Conservation (phyloP, 2,113 vertebrate species). For the Columbina picui region DNA sequence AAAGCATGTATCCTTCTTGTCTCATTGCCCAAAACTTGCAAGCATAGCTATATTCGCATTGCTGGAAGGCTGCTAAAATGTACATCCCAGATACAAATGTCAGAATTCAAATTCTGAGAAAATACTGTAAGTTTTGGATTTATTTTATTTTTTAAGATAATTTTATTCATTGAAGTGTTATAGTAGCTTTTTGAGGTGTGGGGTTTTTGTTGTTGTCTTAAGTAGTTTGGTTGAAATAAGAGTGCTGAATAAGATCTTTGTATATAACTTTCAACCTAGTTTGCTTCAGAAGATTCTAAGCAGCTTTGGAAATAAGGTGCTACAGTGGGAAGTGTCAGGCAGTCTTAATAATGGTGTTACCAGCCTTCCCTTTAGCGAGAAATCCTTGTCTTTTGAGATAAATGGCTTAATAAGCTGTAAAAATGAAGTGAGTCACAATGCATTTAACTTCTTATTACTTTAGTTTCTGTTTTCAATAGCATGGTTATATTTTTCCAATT, state of each 20-base stretch:
- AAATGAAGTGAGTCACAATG: background rate
- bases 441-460: background rate
- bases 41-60: background rate
- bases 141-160: background rate
- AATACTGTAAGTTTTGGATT: background rate
- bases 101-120: background rate
- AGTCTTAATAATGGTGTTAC: background rate
- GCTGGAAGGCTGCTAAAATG: background rate
- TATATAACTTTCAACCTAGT: background rate
- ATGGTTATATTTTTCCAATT: conserved; percentile 13
- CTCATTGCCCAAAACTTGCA: background rate
- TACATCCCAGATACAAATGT: background rate
- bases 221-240: background rate
- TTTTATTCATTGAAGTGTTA: background rate
- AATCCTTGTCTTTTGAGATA: background rate
- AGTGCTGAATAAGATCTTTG: background rate
- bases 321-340: background rate
- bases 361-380: background rate
- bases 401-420: background rate
- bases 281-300: background rate
- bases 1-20: background rate
- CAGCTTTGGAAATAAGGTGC: background rate
- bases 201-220: background rate
- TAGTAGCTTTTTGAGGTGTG: background rate
- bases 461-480: conserved; percentile 16